Percentiles rank a stretch among this genome's conserved stretches.
Conservation (phyloP, 1,140 invertebrate species). For the Drosophila arawakana region DNA sequence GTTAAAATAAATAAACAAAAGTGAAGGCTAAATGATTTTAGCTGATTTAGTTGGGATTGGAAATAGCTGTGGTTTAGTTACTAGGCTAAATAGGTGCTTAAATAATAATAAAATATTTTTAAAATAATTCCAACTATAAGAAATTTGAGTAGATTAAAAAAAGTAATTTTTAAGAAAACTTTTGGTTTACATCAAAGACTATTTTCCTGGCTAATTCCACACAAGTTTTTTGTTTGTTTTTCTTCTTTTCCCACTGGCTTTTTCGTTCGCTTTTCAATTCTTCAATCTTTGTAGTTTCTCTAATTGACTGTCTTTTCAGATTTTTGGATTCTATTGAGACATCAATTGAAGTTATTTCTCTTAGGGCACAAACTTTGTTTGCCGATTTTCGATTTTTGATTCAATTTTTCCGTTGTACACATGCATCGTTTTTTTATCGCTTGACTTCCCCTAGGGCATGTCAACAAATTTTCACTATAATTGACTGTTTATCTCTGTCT, state of each 20-base stretch:
- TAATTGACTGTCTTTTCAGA: conserved; percentile 22
- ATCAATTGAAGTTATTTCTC: conserved; percentile 1
- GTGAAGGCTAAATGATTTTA: conserved; percentile 5
- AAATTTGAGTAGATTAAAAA: no score
- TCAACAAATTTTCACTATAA: conserved; percentile 56
- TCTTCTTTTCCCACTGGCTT: no score
- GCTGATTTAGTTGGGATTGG: no score
- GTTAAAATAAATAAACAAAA: conserved; percentile 5
- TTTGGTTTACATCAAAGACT: no score
- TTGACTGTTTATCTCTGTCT: conserved; percentile 37
- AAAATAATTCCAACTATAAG: no score
- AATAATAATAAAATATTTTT: not conserved
- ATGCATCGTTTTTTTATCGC: not conserved
- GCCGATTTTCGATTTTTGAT: conserved; percentile 14
- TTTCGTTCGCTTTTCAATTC: not conserved
- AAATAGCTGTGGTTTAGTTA: no score
- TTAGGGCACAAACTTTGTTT: not conserved
- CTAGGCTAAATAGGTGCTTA: no score
- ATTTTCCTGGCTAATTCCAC: no score
- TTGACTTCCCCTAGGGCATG: conserved; percentile 35
- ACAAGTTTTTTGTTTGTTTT: not conserved
- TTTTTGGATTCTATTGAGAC: not conserved
- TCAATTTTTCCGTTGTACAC: not conserved
- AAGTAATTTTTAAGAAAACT: no score
- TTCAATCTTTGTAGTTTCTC: not conserved